Percentiles rank a stretch among this genome's conserved stretches.
These are phyloP conservation scores for Bubalus kerabau DNA, from an alignment of 2,113 vertebrate species.

Conservation along the genomic window DNA sequence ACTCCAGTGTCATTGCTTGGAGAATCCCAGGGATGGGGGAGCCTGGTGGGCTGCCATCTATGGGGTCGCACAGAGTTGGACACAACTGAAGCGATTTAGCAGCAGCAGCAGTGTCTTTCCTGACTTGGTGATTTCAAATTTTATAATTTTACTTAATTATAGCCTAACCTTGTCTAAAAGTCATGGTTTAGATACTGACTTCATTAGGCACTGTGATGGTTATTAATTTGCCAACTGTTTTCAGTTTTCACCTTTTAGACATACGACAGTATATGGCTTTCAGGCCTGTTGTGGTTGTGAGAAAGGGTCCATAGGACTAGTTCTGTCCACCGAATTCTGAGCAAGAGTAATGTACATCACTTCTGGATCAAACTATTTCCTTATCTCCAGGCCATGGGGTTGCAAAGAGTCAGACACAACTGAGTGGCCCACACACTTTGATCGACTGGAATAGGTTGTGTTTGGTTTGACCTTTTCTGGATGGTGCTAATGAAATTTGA, in stretches of 20 bases:
- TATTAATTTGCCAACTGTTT: neutral
- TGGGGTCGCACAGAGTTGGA: no score
- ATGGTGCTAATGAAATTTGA: neutral
- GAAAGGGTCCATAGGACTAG: no score
- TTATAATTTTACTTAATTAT: neutral
- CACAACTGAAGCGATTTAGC: no score
- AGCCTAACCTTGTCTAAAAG: neutral
- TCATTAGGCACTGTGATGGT: neutral
- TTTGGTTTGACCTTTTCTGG: neutral
- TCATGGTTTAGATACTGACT: neutral
- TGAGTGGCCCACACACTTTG: neutral
- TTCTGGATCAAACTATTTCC: neutral
- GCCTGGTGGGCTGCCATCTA: no score
- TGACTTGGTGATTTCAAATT: neutral
- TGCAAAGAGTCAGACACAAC: neutral
- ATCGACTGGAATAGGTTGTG: neutral
- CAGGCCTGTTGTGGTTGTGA: neutral
- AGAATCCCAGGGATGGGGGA: no score
- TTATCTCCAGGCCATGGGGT: neutral
- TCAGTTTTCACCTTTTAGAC: neutral
- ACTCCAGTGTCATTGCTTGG: no score
- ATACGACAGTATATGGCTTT: fast-evolving
- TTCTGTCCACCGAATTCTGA: neutral
- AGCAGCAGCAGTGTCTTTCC: neutral
- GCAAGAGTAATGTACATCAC: neutral